phyloP scores from a whole-genome alignment of 2,113 vertebrate genomes.

The Hydrochoerus hydrochaeris region DNA sequence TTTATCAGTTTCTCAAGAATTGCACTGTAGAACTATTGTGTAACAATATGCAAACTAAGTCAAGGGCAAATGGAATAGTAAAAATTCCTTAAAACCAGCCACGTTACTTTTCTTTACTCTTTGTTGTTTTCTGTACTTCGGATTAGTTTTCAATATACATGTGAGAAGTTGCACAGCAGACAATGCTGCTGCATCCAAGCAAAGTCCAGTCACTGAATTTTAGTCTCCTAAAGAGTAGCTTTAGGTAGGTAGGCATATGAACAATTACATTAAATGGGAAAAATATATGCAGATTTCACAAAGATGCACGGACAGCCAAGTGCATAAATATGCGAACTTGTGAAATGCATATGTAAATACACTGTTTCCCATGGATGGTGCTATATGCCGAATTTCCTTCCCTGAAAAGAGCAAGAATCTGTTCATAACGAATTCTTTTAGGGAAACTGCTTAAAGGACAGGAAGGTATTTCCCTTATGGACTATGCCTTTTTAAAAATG shows the following conservation, averaged over 20 bases:
- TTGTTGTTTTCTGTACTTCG: not conserved
- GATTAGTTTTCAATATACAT: slow-evolving; percentile 34
- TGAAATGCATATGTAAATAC: too few species aligned
- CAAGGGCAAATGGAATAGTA: not conserved
- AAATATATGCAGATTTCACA: not conserved
- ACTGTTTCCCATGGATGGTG: not conserved
- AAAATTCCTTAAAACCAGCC: not conserved
- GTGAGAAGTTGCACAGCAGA: slow-evolving; percentile 39
- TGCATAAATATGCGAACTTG: not conserved
- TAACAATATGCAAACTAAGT: not conserved
- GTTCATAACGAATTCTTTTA: not conserved
- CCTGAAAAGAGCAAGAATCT: not conserved
- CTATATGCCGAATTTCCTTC: not conserved
- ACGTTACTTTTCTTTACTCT: not conserved
- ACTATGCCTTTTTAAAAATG: not conserved
- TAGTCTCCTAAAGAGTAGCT: not conserved
- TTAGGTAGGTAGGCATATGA: not conserved
- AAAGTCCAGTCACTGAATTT: not conserved
- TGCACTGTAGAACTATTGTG: not conserved
- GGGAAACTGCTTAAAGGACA: not conserved
- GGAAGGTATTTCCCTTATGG: not conserved
- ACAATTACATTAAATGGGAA: not conserved
- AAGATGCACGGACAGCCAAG: not conserved
- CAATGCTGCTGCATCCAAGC: not conserved
- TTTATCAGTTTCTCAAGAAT: slow-evolving; percentile 40